Evolutionary conservation across 2,888 invertebrate species (phyloP), one percentile per base, ranked within the genome.

Genomic region (Omphaloscelis lunosa): DNA sequence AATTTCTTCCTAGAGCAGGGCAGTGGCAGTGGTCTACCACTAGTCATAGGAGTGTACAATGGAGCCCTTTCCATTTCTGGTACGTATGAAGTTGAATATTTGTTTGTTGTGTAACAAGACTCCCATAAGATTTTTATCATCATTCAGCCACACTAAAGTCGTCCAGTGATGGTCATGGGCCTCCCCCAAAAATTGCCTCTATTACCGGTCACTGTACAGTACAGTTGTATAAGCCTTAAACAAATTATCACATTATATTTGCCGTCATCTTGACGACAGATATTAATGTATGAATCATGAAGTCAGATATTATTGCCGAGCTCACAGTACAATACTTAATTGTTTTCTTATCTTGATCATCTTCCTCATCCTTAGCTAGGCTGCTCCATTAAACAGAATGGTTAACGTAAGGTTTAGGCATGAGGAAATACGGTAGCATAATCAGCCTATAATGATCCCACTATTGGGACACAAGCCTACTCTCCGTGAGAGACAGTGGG

Each of bases 31-130:
- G 98, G 98, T 0, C 96, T 98, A 20, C 98, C 98, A 0, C 92
- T 98, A 39, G 97, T 98, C 8, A 98, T 98, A 88, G 98, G 98
- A 39, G 97, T 98, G 1, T 98, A 98, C 85, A 97, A 97, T 91
- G 97, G 97, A 75, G 97, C 97, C 29, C 95, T 97, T 39, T 97
- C 97, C 12, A 96, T 97, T 80, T 96, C 97, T 90, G 97, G 98
- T 97, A 94, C 91, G 77, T 69, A 61, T 62, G 83, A 45, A 62
- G 4, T 5, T 58, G 27, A 62, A 23, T 0, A 63, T 34, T 23
- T 20, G 9, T 65, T 63, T 39, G 6, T 34, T 41, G 20, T 15
- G 6, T 41, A 23, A 20, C 23, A 61, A 12, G 17, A 23, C 9
- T 48, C 2, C 12, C 8, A 8, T 39, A 51, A 41, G 29, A 76